Base-by-base conservation (phyloP, 2,888 invertebrate genomes). In the Hipparchia sbordonii region DNA sequence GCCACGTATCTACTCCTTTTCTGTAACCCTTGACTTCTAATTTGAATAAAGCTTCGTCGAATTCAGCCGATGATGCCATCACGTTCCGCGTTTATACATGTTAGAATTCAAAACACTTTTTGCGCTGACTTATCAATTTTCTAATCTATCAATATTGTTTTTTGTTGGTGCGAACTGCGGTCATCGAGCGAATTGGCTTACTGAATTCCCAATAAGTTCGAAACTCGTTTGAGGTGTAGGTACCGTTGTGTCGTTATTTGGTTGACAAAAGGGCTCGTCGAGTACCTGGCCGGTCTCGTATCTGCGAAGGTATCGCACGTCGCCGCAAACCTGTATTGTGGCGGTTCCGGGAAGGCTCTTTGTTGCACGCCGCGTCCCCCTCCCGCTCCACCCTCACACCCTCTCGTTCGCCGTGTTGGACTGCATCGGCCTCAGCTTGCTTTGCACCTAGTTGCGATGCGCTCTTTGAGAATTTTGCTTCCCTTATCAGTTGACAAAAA, bases 261-360 rank as follows among this genome's bases (percentile, higher is more conserved):
- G 85, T 86, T 87, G 89, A 91, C 90, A 89, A 91, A 76, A 88
- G 86, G 88, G 84, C 82, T 80, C 79, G 81, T 79, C 79, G 75
- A 75, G 78, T 90, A 89, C 89, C 89, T 89, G 91, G 86, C 77
- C 82, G 82, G 82, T 82, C 80, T 87, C 86, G 90, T 92, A 92
- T 92, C 92, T 90, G 93, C 91, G 89, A 89, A 91, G 90, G 92
- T 92, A 92, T 92, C 91, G 93, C 93, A 92, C 92, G 92, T 91
- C 88, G 90, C 93, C 69, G 69, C 69, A 89, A 93, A 93, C 93
- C 92, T 89, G 93, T 93, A 93, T 93, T 92, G 91, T 92, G 89
- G 82, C 89, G 84, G 87, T 93, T 93, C 93, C 92, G 85, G 92
- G 93, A 93, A 93, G 90, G 90, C 86, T 85, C 91, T 93, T 93